A percentile compares a stretch with the other conserved stretches of the same genome.
Evolutionary conservation across 2,888 invertebrate species (phyloP).

Genomic region (Ypsolopha scabrella): DNA sequence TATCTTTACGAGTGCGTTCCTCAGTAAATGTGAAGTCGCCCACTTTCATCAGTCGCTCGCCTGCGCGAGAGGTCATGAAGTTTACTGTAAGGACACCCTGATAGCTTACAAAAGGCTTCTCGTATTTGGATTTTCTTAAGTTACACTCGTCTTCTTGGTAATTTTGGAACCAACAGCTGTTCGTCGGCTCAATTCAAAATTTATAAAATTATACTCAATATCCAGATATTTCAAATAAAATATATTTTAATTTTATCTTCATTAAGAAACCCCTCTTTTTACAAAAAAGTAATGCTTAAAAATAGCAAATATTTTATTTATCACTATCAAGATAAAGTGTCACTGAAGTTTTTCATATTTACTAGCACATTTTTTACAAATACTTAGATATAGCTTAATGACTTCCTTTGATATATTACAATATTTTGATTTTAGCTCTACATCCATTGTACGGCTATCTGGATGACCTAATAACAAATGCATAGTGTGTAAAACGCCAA

Average conservation of each 20-base stretch:
- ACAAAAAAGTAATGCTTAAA: no score
- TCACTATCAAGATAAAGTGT: neutral
- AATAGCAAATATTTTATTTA: neutral
- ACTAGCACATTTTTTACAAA: conserved; percentile 32
- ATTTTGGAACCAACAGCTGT: no score
- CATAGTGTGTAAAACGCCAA: conserved; percentile 45
- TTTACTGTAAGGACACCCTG: conserved; percentile 36
- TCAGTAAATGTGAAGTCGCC: conserved; percentile 57
- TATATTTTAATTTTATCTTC: no score
- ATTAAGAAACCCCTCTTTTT: no score
- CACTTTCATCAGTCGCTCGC: conserved; percentile 50
- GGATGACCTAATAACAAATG: conserved; percentile 46
- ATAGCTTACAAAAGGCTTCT: no score
- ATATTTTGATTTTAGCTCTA: conserved; percentile 41
- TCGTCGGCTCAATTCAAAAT: no score
- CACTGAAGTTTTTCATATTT: neutral
- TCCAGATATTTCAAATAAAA: no score
- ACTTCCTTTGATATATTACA: conserved; percentile 52
- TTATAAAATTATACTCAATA: no score
- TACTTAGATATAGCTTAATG: conserved; percentile 41
- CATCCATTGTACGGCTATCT: conserved; percentile 32
- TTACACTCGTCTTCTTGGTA: no score
- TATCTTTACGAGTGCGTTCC: conserved; percentile 9
- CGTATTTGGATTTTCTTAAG: no score
- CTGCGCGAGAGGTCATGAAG: conserved; percentile 54